A percentile compares a stretch with the other conserved stretches of the same genome.
phyloP scores from a whole-genome alignment of 2,113 vertebrate species.

The Hoplias malabaricus region DNA sequence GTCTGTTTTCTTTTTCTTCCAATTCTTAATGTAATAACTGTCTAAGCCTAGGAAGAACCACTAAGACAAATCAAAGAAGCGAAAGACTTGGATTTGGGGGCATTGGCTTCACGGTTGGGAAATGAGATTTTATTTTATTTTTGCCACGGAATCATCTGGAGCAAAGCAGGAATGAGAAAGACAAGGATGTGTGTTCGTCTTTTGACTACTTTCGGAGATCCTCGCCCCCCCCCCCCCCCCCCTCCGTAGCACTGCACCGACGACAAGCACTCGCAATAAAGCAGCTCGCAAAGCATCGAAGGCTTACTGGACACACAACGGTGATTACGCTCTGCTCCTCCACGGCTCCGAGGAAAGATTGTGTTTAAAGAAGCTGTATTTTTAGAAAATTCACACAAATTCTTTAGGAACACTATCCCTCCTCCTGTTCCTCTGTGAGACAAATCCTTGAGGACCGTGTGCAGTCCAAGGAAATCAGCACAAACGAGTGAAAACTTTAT shows the following conservation, averaged over 20 bases:
- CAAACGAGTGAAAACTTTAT: not conserved
- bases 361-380: not conserved
- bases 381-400: not conserved
- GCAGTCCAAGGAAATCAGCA: not conserved
- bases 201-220: not conserved
- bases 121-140: not conserved
- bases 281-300: conserved; percentile 37
- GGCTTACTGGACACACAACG: not conserved
- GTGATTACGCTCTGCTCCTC: not conserved
- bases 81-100: not conserved
- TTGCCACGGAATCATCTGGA: conserved; percentile 29
- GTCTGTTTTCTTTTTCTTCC: conserved; percentile 24
- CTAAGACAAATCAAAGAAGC: conserved; percentile 29
- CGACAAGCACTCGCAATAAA: conserved; percentile 51
- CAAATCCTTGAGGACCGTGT: not conserved
- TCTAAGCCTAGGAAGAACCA: conserved; percentile 49
- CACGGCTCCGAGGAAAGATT: not conserved
- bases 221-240: conserved; percentile 10
- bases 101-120: not conserved
- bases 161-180: conserved; percentile 14
- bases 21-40: conserved; percentile 10
- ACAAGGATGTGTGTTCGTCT: not conserved
- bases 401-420: not conserved
- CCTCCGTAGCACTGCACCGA: not conserved
- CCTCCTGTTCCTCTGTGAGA: not conserved